Conservation (phyloP, 2,113 vertebrate genomes). For the Thunnus maccoyii region DNA sequence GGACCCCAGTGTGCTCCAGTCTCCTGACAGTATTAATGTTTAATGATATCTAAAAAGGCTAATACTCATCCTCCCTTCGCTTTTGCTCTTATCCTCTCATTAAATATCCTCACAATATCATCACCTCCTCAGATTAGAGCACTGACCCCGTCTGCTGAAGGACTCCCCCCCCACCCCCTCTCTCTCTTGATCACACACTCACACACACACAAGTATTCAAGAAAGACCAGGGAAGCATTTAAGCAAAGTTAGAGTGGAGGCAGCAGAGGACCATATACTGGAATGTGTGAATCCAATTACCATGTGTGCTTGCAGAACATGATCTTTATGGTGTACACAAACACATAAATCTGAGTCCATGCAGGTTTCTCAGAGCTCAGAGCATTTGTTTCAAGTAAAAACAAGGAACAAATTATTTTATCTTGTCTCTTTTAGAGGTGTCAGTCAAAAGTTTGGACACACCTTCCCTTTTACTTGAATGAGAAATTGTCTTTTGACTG, state of each 20-base stretch:
- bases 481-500: no score
- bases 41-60: slow-evolving; percentile 84
- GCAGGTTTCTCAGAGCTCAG: neutral
- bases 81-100: slow-evolving; percentile 68
- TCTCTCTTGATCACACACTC: neutral
- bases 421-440: no score
- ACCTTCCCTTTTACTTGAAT: no score
- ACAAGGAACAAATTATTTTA: no score
- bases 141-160: slow-evolving; percentile 71
- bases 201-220: neutral
- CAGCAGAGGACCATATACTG: neutral
- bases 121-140: slow-evolving; percentile 74
- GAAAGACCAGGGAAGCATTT: slow-evolving; percentile 1
- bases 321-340: neutral
- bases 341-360: neutral
- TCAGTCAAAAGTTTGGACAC: no score
- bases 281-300: neutral
- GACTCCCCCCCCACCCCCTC: slow-evolving; percentile 41
- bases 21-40: slow-evolving; percentile 82
- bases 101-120: slow-evolving; percentile 73
- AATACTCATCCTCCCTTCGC: slow-evolving; percentile 58
- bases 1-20: slow-evolving; percentile 71
- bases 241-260: slow-evolving; percentile 14
- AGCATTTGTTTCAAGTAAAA: neutral
- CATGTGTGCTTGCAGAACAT: neutral